These are phyloP conservation scores for Myopa testacea DNA, from an alignment of 2,888 invertebrate genomes.

Conservation along the genomic window DNA sequence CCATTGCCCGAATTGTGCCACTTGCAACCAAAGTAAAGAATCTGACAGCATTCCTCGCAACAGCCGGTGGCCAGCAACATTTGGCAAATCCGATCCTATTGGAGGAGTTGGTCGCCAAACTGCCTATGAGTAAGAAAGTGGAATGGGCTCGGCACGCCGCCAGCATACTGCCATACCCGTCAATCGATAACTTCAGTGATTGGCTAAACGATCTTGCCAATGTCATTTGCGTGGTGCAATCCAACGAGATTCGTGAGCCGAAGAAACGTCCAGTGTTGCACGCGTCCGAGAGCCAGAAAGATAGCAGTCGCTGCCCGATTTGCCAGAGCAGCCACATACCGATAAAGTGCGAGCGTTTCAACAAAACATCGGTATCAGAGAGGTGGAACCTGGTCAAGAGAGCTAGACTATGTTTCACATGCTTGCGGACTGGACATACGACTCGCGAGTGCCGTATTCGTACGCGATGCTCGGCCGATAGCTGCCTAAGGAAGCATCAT, in stretches of 20 bases:
- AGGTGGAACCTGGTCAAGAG: slow-evolving; percentile 10
- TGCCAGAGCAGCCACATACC: neutral
- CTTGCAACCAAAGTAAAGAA: neutral
- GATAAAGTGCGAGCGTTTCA: slow-evolving; percentile 2
- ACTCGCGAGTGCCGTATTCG: neutral
- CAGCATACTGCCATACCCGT: neutral
- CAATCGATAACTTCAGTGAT: neutral
- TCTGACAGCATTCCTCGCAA: slow-evolving; percentile 11
- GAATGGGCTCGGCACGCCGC: slow-evolving; percentile 7
- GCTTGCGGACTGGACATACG: neutral
- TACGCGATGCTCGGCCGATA: neutral
- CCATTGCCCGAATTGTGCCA: neutral
- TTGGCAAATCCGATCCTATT: slow-evolving; percentile 2
- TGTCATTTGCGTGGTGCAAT: neutral
- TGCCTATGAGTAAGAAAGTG: neutral
- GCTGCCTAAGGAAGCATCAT: neutral
- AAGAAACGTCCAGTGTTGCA: slow-evolving; percentile 5
- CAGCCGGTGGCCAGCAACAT: slow-evolving; percentile 10
- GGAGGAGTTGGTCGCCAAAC: neutral
- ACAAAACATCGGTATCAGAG: neutral
- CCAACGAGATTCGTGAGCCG: neutral
- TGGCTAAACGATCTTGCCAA: slow-evolving; percentile 1
- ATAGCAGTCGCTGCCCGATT: neutral
- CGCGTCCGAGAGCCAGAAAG: neutral
- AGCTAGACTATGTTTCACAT: slow-evolving; percentile 1